Evolutionary conservation across 2,888 invertebrate species (phyloP), one percentile per base, ranked within the genome.

Genomic region (Tuberolachnus salignus): DNA sequence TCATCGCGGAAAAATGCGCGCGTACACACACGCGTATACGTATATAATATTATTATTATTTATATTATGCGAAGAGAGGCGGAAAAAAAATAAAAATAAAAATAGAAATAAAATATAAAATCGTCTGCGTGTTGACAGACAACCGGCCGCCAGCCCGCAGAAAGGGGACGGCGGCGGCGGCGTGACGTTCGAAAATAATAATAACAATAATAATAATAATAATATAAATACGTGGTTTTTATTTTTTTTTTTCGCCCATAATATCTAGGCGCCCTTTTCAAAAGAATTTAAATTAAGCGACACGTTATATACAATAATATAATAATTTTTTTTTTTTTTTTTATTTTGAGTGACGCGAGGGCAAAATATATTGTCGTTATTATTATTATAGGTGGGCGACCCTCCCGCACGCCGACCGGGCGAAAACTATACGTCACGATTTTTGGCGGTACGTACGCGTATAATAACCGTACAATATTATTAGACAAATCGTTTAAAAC

Each of bases 271-370:
- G 19, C 51, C 9, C 34, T 49, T 34, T 49, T 49, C 61, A 49
- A 72, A 72, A 72, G 72, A 72, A 72, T 72, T 61, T 72, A 63
- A 51, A 63, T 51, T 42, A 21, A 73, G 61, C 51, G 61, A 61
- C n/a, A 34, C 34, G 34, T 3, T 34, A 34, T 34, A 34, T n/a
- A 34, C 34, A 34, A 34, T 34, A 34, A 34, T 34, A 34, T 34
- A 34, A n/a, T 34, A 34, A 34, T 34, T 4, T 73, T 51, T 63
- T 63, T 73, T 13, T 21, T 73, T 73, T 42, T 51, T 73, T 59
- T 73, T 34, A 51, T 73, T 73, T 63, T 51, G 44, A 55, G 42
- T 55, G 69, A 69, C 67, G 67, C 49, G n/a, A n/a, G n/a, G n/a
- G 66, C 26, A 0, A 4, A 61, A 42, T n/a, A 42, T n/a, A n/a